Conservation (phyloP, 2,888 invertebrate genomes). For the Pinctada fucata region DNA sequence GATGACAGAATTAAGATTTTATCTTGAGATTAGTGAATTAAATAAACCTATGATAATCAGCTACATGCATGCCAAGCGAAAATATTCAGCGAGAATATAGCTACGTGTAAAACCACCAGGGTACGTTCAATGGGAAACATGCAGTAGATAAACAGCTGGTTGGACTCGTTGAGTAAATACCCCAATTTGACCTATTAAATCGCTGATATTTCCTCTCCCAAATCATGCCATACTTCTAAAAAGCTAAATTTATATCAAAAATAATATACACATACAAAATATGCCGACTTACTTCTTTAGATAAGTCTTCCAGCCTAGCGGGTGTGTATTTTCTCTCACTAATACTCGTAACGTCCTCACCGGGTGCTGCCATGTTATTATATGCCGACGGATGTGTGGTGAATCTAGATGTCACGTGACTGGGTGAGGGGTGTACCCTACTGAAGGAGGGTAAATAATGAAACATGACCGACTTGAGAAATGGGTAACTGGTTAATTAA, state of each 20-base stretch:
- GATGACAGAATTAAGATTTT: conserved; percentile 9
- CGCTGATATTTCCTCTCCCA: conserved; percentile 11
- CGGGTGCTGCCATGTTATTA: conserved; percentile 63
- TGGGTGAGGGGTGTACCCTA: conserved; percentile 49
- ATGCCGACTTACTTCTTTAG: conserved; percentile 56
- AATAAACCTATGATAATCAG: conserved; percentile 25
- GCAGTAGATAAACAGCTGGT: conserved; percentile 37
- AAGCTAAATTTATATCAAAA: conserved; percentile 7
- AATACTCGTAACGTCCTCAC: conserved; percentile 46
- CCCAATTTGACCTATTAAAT: conserved; percentile 19
- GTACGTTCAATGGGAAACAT: conserved; percentile 33
- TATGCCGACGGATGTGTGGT: conserved; percentile 34
- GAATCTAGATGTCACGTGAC: conserved; percentile 50
- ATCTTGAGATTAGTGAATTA: conserved; percentile 26
- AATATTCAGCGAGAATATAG: conserved; percentile 25
- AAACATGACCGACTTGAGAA: conserved; percentile 8
- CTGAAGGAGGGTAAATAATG: conserved; percentile 36
- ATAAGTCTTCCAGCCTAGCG: conserved; percentile 54
- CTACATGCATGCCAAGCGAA: conserved; percentile 40
- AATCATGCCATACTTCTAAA: conserved; percentile 2
- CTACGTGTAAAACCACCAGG: conserved; percentile 35
- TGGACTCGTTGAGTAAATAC: neutral
- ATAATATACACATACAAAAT: neutral
- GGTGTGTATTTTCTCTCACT: conserved; percentile 51
- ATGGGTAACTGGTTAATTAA: conserved; percentile 32